Conservation (phyloP, 2,888 invertebrate genomes). For the Polydrusus cervinus region DNA sequence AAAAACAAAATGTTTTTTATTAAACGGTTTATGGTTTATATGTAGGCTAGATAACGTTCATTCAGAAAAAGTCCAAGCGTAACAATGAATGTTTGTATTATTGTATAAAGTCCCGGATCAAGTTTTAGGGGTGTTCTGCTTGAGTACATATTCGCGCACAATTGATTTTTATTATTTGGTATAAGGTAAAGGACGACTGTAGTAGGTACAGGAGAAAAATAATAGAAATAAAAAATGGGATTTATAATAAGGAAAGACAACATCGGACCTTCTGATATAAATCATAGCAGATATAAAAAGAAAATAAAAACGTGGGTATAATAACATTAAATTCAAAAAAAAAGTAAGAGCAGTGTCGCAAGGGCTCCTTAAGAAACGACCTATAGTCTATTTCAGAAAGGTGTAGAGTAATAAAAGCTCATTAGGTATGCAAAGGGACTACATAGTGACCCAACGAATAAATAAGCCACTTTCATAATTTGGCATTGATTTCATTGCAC, state of each 20-base stretch:
- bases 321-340: neutral
- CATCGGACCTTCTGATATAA: neutral
- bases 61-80: conserved; percentile 6
- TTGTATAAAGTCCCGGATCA: conserved; percentile 1
- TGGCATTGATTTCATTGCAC: too few relatives aligned
- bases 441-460: too few relatives aligned
- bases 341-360: neutral
- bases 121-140: conserved; percentile 28
- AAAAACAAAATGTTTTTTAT: neutral
- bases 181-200: conserved; percentile 5
- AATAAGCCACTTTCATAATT: too few relatives aligned
- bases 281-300: neutral
- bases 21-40: too few relatives aligned
- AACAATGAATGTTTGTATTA: conserved; percentile 19
- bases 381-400: too few relatives aligned
- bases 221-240: conserved; percentile 3
- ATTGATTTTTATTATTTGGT: conserved; percentile 15
- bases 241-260: conserved; percentile 7
- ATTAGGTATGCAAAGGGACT: too few relatives aligned
- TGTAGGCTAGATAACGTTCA: neutral
- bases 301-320: neutral
- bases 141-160: conserved; percentile 11
- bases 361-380: too few relatives aligned
- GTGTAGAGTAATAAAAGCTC: too few relatives aligned
- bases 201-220: conserved; percentile 2